These are phyloP conservation scores for Boloria euphrosyne DNA, from an alignment of 2,888 invertebrate genomes.

Conservation along the genomic window DNA sequence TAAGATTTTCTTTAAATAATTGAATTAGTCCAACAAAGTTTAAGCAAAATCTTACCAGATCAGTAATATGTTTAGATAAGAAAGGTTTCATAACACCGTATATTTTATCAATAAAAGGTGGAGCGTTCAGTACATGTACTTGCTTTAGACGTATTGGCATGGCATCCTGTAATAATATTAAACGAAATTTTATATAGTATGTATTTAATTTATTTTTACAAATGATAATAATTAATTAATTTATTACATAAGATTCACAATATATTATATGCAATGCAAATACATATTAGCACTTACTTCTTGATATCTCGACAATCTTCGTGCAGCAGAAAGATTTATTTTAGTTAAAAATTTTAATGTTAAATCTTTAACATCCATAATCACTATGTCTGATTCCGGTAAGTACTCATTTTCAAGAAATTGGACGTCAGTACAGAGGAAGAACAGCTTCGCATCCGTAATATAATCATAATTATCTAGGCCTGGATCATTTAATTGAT, in stretches of 20 bases:
- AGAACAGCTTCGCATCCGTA: slow-evolving; percentile 61
- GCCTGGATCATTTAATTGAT: slow-evolving; percentile 74
- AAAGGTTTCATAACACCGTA: slow-evolving; percentile 84
- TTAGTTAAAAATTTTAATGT: slow-evolving; percentile 76
- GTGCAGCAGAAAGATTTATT: slow-evolving; percentile 85
- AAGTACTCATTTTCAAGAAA: slow-evolving; percentile 51
- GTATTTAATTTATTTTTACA: no score
- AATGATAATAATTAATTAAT: no score
- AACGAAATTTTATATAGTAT: no score
- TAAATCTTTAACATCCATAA: slow-evolving; percentile 68
- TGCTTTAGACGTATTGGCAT: slow-evolving; percentile 85
- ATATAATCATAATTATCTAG: slow-evolving; percentile 66
- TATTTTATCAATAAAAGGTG: slow-evolving; percentile 85
- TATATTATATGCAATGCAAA: no score
- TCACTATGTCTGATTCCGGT: slow-evolving; percentile 59
- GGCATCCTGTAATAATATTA: slow-evolving; percentile 78
- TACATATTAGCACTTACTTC: slow-evolving; percentile 59
- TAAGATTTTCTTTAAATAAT: not conserved
- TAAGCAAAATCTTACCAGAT: slow-evolving; percentile 77
- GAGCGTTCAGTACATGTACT: slow-evolving; percentile 85
- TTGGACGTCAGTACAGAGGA: slow-evolving; percentile 62
- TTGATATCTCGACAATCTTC: slow-evolving; percentile 84
- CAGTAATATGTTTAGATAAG: slow-evolving; percentile 84
- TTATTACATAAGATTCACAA: no score
- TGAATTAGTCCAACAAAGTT: not conserved